phyloP scores from a whole-genome alignment of 2,888 invertebrate species.

The Ditula angustiorana region DNA sequence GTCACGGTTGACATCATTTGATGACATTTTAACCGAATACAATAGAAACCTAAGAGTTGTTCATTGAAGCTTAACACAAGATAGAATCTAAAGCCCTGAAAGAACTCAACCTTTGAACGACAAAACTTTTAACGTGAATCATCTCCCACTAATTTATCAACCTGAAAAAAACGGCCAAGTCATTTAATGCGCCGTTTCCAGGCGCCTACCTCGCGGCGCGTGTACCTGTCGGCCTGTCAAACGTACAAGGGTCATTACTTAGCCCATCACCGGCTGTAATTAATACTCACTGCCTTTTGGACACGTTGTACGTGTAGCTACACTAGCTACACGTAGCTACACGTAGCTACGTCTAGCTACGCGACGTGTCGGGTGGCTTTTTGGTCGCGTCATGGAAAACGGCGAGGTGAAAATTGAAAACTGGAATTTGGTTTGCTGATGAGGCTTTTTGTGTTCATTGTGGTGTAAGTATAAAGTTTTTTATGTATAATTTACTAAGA shows the following conservation, averaged over 20 bases:
- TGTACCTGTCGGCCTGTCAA: constrained; percentile 79
- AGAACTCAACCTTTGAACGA: neutral
- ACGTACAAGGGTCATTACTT: constrained; percentile 85
- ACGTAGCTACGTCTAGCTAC: neutral
- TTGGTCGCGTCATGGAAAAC: neutral
- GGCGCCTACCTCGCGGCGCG: constrained; percentile 37
- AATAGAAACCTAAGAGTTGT: too few species aligned
- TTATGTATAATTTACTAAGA: too few species aligned
- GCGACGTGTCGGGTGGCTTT: neutral
- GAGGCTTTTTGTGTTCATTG: too few species aligned
- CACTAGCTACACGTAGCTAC: neutral
- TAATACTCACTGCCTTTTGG: constrained; percentile 62
- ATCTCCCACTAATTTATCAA: constrained; percentile 16
- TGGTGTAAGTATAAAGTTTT: too few species aligned
- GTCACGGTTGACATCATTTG: too few species aligned
- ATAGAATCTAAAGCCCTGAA: neutral
- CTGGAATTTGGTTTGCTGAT: too few species aligned
- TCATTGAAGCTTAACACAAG: neutral
- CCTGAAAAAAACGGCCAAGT: constrained; percentile 5
- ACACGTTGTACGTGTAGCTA: constrained; percentile 39
- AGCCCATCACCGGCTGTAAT: constrained; percentile 76
- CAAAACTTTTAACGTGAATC: neutral
- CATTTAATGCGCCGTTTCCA: constrained; percentile 42
- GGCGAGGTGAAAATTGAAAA: neutral
- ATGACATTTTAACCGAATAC: too few species aligned